Evolutionary conservation across 2,113 vertebrate genomes (phyloP).

Genomic region (Emberiza fucata): DNA sequence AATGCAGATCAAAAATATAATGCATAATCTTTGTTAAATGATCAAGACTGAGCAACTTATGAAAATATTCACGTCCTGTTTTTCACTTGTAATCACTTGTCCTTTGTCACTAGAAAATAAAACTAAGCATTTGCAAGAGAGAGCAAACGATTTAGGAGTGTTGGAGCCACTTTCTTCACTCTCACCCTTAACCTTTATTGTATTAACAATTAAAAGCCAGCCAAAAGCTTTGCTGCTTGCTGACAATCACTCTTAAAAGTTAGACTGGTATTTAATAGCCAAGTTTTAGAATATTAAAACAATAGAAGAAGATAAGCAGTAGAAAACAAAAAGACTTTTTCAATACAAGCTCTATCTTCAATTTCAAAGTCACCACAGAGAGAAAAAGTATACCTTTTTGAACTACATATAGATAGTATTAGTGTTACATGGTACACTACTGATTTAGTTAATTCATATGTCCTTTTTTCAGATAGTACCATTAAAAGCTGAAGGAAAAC

Average conservation of each 20-base stretch:
- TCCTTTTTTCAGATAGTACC: not conserved
- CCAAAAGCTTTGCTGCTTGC: not conserved
- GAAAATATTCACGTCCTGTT: not conserved
- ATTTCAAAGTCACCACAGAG: not conserved
- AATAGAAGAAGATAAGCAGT: not conserved
- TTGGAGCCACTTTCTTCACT: not conserved
- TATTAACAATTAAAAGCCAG: not conserved
- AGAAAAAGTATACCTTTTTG: not conserved
- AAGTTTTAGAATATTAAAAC: not conserved
- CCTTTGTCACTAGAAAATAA: not conserved
- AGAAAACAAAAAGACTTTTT: not conserved
- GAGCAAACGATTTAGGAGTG: not conserved
- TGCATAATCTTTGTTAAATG: not conserved
- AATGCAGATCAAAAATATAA: not conserved
- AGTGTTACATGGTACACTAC: not conserved
- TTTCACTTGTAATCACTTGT: not conserved
- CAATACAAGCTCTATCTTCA: not conserved
- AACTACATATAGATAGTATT: not conserved
- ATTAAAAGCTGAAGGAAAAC: not conserved
- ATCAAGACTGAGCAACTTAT: not conserved
- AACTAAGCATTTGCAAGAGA: not conserved
- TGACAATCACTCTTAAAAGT: not conserved
- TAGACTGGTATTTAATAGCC: not conserved
- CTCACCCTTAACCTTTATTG: not conserved
- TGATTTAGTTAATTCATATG: not conserved